Evolutionary conservation across 1,140 invertebrate species (phyloP).

Genomic region (Aphis gossypii): DNA sequence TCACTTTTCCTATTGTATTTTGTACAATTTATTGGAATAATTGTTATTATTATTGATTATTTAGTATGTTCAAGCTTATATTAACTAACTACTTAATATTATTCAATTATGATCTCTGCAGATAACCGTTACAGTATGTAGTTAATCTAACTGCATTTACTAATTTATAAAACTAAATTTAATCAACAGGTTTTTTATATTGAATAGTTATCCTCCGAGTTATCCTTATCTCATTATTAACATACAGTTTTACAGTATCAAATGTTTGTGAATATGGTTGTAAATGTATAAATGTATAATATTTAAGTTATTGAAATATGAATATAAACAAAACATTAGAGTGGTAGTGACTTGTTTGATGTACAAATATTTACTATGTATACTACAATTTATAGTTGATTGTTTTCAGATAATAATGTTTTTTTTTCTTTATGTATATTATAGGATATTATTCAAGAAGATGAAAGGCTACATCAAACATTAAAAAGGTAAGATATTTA

Average conservation of each 20-base stretch:
- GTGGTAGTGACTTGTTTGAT: neutral
- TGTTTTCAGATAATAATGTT: neutral
- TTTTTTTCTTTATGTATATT: neutral
- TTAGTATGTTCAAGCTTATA: too few relatives aligned
- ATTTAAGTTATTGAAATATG: neutral
- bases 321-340: neutral
- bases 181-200: too few relatives aligned
- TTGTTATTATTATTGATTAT: too few relatives aligned
- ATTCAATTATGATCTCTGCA: too few relatives aligned
- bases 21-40: too few relatives aligned
- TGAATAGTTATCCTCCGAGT: too few relatives aligned
- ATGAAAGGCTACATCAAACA: neutral
- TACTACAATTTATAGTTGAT: neutral
- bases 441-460: neutral
- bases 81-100: too few relatives aligned
- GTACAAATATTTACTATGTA: neutral
- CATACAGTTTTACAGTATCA: neutral
- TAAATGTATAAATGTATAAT: neutral
- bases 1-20: too few relatives aligned
- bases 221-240: neutral
- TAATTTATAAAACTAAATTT: too few relatives aligned
- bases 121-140: too few relatives aligned
- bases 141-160: too few relatives aligned
- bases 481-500: conserved; percentile 31
- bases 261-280: neutral